Evolutionary conservation across 1,140 invertebrate species (phyloP), one percentile per base, ranked within the genome.

Genomic region (Anastrepha obliqua): DNA sequence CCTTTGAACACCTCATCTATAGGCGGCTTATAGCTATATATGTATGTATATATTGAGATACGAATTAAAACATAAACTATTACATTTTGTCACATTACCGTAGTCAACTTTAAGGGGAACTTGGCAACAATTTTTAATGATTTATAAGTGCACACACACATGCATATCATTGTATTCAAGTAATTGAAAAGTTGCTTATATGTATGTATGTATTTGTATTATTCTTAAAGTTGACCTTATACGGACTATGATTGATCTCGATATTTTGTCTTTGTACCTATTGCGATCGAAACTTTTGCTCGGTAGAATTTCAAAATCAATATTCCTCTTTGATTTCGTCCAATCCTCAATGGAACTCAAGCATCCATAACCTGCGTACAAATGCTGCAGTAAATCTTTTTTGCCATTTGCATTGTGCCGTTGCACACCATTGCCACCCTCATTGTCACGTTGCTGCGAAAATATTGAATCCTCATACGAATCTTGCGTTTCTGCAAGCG

Each of bases 301-400:
- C 47, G 9, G 17, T 7, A 58, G n/a, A 17, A n/a, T 5, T 47
- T 81, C 74, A 17, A 58, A 81, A 81, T 58, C 74, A 7, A 55
- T 0, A 55, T 55, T 81, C 4, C 17, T 17, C 42, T 81, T 81
- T 2, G n/a, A 29, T 55, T 81, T 81, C n/a, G 74, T 55, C 74
- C 74, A 81, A 81, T 47, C 51, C 55, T 81, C 74, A 29, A 81
- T 15, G n/a, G 74, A 81, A 47, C 47, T 51, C n/a, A 81, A 55
- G n/a, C 47, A 58, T 2, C 47, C n/a, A 20, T 81, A 81, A 11
- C 15, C 51, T 11, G 74, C 74, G n/a, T 55, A 81, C n/a, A 81
- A 47, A 55, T 81, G 74, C 20, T 81, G 74, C 17, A 81, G n/a
- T n/a, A 81, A 47, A 81, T 81, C 20, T 29, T 11, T 51, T 55